phyloP scores from a whole-genome alignment of 2,888 invertebrate species.

The Linnaemya vulpina region DNA sequence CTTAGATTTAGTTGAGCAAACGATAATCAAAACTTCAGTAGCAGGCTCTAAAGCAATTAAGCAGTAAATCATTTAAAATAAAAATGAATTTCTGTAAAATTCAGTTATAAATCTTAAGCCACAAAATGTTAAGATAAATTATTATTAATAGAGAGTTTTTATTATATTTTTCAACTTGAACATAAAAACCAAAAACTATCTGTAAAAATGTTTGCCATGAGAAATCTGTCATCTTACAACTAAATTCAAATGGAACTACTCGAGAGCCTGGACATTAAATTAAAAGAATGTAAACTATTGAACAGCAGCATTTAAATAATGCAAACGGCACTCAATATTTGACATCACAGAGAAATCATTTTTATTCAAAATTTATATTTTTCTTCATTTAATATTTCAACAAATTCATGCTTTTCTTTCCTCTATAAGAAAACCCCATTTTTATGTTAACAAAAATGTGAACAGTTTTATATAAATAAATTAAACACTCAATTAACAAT shows the following conservation, averaged over 20 bases:
- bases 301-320: conserved; percentile 8
- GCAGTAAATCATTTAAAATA: not conserved
- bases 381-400: conserved; percentile 10
- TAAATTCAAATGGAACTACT: not conserved
- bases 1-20: conserved; percentile 14
- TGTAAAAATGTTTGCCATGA: not conserved
- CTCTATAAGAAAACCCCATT: not conserved
- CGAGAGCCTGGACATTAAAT: not conserved
- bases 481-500: conserved; percentile 42
- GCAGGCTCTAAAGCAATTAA: not conserved
- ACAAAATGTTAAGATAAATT: not conserved
- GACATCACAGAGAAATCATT: not conserved
- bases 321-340: conserved; percentile 22
- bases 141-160: not conserved
- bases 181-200: no score
- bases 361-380: conserved; percentile 9
- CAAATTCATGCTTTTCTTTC: conserved; percentile 18
- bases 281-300: not conserved
- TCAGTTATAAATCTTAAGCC: not conserved
- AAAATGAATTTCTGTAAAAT: not conserved
- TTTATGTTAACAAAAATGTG: conserved; percentile 8
- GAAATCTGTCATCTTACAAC: not conserved
- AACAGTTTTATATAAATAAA: not conserved
- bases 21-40: conserved; percentile 12
- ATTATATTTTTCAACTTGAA: no score